Base-by-base conservation (phyloP, 2,797 vertebrate genomes). In the Sebastes aleutianus region DNA sequence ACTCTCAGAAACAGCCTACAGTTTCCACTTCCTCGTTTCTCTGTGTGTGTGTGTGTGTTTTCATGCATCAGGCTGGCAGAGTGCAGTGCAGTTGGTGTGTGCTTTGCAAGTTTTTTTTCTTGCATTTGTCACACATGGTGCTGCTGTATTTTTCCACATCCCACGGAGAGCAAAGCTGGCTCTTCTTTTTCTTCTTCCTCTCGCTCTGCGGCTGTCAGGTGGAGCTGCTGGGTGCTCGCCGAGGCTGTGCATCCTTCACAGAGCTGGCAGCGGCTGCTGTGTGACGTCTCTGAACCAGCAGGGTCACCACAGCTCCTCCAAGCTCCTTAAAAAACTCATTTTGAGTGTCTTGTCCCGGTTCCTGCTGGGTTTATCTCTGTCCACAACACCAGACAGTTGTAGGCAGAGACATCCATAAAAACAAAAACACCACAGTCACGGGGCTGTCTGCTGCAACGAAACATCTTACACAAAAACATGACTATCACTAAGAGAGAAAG, bases 141-240 rank as follows among this genome's bases (percentile, higher is more conserved):
- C 34, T 71, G 18, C 50, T 80, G 74, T 65, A 69, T 73, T 72
- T 24, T 24, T 56, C 78, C 85, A 78, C 82, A 67, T 82, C 82
- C 73, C 73, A 74, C 61, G 3, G 69, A 74, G 68, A 58, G 63
- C 26, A 77, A 62, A 75, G 47, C 80, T 78, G 71, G 50, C 61
- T 67, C 74, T 31, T 58, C 65, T 26, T 77, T 70, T 53, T 69
- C 74, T 26, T 58, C 65, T 26, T 77, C 72, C 57, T 69, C 18
- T 76, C 7, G 7, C 71, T 80, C 39, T 83, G 66, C 32, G 47
- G 71, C 54, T 63, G 63, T 85, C 85, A 54, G 83, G 70, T 78
- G 76, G 78, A 70, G 79, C 63, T 79, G 66, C 3, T 71, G 70
- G 77, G 13, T 31, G 67, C 87, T 82, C 32, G 12, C 24, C 47